Base-by-base conservation (phyloP, 1,140 invertebrate species). In the Drosophila pachea region DNA sequence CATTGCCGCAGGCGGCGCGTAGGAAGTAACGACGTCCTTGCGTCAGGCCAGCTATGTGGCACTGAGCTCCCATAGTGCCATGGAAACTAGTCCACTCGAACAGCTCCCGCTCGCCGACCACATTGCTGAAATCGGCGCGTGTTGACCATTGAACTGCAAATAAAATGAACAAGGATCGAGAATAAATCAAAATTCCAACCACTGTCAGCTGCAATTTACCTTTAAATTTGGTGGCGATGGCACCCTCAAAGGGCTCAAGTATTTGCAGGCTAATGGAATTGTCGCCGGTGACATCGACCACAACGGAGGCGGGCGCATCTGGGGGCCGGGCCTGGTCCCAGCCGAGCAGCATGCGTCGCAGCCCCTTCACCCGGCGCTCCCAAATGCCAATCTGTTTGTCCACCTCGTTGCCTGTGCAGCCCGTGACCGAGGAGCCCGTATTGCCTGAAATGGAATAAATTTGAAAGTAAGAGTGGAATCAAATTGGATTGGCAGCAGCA, bases 171-270 rank as follows among this genome's bases (percentile, higher is more conserved):
- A 90, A 91, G 67, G 12, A 49, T 49, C 40, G 32, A 68, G 36
- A 49, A 47, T 4, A 11, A 35, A 32, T 35, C 61, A 62, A 31
- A 16, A 35, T 14, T 31, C 52, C 58, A 31, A 43, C 35, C 7
- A 22, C 54, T 31, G 12, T 12, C 32, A 3, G 66, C 71, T 63
- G 40, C 68, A 68, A 32, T 58, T 75, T 91, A 96, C 95, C 94
- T 94, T 95, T 96, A 88, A 95, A 97, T 91, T 97, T 97, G 16
- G 96, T 97, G 76, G 95, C 94, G 64, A 97, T 94, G 8, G 95
- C 92, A 7, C 93, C 93, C 55, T 89, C 89, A 31, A 86, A 76
- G 74, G 90, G 79, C 89, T 91, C 70, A 74, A 90, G 58, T 66
- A 89, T 94, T 45, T 92, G 91, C 4, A 97, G 92, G 31, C 92